phyloP scores from a whole-genome alignment of 2,888 invertebrate species.

The Dioctria rufipes region DNA sequence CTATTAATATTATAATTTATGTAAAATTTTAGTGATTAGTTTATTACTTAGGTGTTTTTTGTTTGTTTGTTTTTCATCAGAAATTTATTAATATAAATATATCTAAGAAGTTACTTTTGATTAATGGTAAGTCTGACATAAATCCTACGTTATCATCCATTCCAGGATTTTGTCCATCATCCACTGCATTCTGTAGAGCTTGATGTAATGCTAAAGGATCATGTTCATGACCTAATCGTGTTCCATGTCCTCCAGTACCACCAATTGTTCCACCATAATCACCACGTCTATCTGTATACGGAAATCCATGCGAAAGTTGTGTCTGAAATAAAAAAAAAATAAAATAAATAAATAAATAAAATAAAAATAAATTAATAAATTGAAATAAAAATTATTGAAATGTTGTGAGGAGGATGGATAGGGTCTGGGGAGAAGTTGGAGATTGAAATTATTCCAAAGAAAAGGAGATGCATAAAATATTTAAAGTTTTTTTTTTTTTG shows the following conservation, averaged over 20 bases:
- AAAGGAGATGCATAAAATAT: slow-evolving; percentile 10
- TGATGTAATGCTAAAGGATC: slow-evolving; percentile 85
- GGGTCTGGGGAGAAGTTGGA: background rate
- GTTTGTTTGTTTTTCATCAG: too few relatives aligned
- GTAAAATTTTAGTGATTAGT: too few relatives aligned
- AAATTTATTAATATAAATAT: background rate
- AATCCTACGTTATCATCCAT: slow-evolving; percentile 91
- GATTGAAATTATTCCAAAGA: slow-evolving; percentile 30
- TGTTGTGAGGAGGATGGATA: too few relatives aligned
- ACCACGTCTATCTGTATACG: slow-evolving; percentile 74
- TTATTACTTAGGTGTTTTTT: too few relatives aligned
- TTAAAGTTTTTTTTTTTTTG: background rate
- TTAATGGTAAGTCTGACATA: slow-evolving; percentile 90
- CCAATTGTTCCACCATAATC: slow-evolving; percentile 76
- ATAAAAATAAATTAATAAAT: slow-evolving; percentile 22
- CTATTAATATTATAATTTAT: too few relatives aligned
- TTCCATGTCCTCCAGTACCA: slow-evolving; percentile 72
- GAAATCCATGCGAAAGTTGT: slow-evolving; percentile 77
- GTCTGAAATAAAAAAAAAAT: slow-evolving; percentile 63
- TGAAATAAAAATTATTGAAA: background rate
- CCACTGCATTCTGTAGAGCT: slow-evolving; percentile 81
- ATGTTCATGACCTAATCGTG: slow-evolving; percentile 75
- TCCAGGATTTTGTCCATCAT: slow-evolving; percentile 80
- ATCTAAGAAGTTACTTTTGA: slow-evolving; percentile 83
- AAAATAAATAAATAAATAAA: slow-evolving; percentile 39